Conservation (phyloP, 2,113 vertebrate species). For the Caracal caracal region DNA sequence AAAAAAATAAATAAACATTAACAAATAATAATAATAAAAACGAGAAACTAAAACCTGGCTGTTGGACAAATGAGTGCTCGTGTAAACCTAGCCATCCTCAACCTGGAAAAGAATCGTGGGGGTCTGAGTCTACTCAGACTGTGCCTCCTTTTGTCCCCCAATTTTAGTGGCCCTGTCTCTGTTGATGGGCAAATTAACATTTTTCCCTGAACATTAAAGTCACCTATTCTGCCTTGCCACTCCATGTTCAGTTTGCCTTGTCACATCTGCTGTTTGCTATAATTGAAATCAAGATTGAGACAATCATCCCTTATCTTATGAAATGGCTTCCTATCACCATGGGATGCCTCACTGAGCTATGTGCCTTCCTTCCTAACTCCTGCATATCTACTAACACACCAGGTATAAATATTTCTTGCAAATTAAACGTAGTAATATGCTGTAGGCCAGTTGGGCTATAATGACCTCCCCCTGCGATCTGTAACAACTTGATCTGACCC, state of each 20-base stretch:
- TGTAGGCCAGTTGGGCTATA: background rate
- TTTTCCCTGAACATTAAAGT: background rate
- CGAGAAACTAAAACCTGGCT: background rate
- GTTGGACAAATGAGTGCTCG: background rate
- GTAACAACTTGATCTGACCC: background rate
- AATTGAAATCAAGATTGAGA: background rate
- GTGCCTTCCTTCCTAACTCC: background rate
- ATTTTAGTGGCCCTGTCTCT: background rate
- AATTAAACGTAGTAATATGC: background rate
- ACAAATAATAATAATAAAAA: background rate
- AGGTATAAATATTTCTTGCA: background rate
- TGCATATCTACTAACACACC: background rate
- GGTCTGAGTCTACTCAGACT: background rate
- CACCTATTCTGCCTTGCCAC: background rate
- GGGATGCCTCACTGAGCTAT: background rate
- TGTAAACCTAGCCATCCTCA: background rate
- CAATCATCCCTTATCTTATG: background rate
- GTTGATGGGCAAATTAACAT: background rate
- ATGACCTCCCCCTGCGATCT: background rate
- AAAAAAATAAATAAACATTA: too few species aligned
- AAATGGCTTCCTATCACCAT: constrained; percentile 2
- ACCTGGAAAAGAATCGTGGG: background rate
- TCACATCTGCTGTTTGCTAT: background rate
- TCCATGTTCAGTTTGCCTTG: background rate
- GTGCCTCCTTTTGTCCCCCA: background rate